Base-by-base conservation (phyloP, 1,140 invertebrate species). In the Goniozus legneri region DNA sequence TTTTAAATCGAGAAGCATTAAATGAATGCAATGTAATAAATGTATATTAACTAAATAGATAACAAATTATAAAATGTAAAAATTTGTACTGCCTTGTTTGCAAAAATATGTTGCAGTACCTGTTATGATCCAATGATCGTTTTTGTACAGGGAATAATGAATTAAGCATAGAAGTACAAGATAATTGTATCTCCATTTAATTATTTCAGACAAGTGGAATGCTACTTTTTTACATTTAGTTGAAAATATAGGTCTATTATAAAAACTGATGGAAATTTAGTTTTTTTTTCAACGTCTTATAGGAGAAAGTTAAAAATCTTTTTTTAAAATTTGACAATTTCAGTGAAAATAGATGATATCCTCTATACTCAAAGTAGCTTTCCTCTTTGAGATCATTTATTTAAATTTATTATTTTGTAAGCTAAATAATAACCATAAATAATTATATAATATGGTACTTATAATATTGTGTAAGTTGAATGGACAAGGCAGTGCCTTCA, bases 401-500 rank as follows among this genome's bases (percentile, higher is more conserved):
- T 27, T 24, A 22, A 47, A 32, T 52, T 47, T 48, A 41, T 1
- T 37, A 46, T 46, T 47, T 31, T n/a, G n/a, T n/a, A n/a, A n/a
- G n/a, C n/a, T n/a, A n/a, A n/a, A n/a, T n/a, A n/a, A n/a, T n/a
- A n/a, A n/a, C n/a, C n/a, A n/a, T n/a, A n/a, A n/a, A n/a, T n/a
- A n/a, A n/a, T n/a, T n/a, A n/a, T n/a, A n/a, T n/a, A n/a, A n/a
- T n/a, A n/a, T n/a, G n/a, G n/a, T n/a, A n/a, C n/a, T n/a, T n/a
- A 16, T 12, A 21, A 36, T 18, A 50, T 24, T 46, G 22, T 44
- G 20, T 45, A 54, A 41, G 41, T 44, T 27, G 10, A 27, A 27
- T 39, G 32, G 47, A 54, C 31, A 22, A 43, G 52, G 49, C 52
- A 54, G 52, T 54, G 52, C 48, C 52, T 54, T 54, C 46, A 21